Percentiles rank a stretch among this genome's conserved stretches.
Conservation (phyloP, 2,888 invertebrate species). For the Poecilus cupreus region DNA sequence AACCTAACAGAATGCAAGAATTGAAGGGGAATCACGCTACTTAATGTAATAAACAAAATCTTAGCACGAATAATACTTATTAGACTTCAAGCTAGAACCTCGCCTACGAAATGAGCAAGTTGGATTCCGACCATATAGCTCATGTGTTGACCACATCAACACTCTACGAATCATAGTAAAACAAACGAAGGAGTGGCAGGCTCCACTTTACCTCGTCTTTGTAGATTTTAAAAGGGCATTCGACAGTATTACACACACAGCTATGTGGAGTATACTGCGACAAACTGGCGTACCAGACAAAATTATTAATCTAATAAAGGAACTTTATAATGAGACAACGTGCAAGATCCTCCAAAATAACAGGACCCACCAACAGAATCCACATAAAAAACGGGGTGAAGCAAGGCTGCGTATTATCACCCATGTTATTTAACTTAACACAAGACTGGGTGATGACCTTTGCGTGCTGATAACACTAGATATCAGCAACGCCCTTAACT, state of each 20-base stretch:
- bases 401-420: background rate
- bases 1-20: conserved; percentile 23
- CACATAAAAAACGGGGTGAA: background rate
- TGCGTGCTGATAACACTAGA: too few relatives aligned
- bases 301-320: background rate
- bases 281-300: background rate
- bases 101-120: conserved; percentile 22
- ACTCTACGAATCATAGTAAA: conserved; percentile 21
- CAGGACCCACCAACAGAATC: background rate
- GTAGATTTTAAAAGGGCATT: conserved; percentile 25
- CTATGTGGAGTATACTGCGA: conserved; percentile 31
- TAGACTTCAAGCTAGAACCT: background rate
- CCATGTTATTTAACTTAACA: background rate
- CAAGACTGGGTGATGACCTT: too few relatives aligned
- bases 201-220: conserved; percentile 20
- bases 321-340: background rate
- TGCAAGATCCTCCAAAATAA: background rate
- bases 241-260: background rate
- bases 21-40: conserved; percentile 38
- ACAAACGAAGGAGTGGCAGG: conserved; percentile 20
- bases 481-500: too few relatives aligned
- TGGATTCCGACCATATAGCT: conserved; percentile 1
- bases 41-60: conserved; percentile 32
- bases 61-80: background rate
- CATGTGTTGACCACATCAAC: conserved; percentile 31